Base-by-base conservation (phyloP, 2,888 invertebrate genomes). In the Acheta domesticus region DNA sequence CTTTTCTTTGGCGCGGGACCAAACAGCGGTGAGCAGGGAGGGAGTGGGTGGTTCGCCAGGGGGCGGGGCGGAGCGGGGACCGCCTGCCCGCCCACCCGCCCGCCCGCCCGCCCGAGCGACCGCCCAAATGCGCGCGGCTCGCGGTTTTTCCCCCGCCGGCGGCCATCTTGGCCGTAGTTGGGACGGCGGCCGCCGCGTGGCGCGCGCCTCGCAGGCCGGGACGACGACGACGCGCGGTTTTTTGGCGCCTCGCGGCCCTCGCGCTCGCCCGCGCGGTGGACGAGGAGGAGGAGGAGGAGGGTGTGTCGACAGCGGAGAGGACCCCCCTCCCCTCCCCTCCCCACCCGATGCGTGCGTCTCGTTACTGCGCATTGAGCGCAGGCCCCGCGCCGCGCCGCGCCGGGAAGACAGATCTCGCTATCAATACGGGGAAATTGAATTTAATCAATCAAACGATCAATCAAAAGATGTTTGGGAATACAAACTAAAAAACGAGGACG, bases 401-500 rank as follows among this genome's bases (percentile, higher is more conserved):
- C 19, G 62, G 62, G 62, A 62, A 62, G 62, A 62, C 62, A 62
- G 11, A 62, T 62, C 62, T 62, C 16, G 62, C 62, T 62, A 62
- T 62, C 62, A 62, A 62, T 62, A 62, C 14, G 62, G n/a, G 62
- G 62, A 62, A 62, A 62, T 62, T 62, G 62, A 62, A 62, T 62
- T 62, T 62, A 62, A 62, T 62, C 16, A 14, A 62, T 62, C 62
- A 62, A 62, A 62, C 62, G 62, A 62, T 62, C 62, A 62, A 62
- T 62, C 62, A 14, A 62, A 62, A 62, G 62, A 62, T n/a, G 62
- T 62, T 62, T n/a, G 16, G 16, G 62, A 62, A 62, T 62, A 62
- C 62, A 62, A 62, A 62, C 62, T 4, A n/a, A 62, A 62, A 62
- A 62, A 16, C 1, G n/a, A n/a, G 62, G n/a, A 62, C 62, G 62